Conservation (phyloP, 2,888 invertebrate genomes). For the Leistus spinibarbis region DNA sequence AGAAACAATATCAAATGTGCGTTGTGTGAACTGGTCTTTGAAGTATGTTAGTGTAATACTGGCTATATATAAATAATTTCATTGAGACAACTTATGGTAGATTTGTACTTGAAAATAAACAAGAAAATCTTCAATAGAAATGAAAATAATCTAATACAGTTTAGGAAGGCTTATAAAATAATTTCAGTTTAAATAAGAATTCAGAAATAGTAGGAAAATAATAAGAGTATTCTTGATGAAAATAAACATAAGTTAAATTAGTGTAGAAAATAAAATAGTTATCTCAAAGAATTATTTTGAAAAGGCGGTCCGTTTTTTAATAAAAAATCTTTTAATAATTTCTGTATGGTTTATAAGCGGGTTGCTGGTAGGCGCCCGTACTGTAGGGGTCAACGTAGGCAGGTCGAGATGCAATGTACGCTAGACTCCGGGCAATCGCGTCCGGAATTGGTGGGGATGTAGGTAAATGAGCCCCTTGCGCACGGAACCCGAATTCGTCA, state of each 20-base stretch:
- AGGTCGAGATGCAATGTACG: constrained; percentile 44
- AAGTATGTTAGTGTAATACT: constrained; percentile 25
- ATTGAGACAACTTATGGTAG: not conserved
- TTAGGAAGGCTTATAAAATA: not conserved
- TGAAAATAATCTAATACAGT: not conserved
- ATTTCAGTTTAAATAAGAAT: not conserved
- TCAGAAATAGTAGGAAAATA: not conserved
- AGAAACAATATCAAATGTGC: not conserved
- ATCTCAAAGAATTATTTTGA: not conserved
- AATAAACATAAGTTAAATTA: not conserved
- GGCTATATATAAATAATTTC: constrained; percentile 10
- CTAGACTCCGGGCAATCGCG: constrained; percentile 67
- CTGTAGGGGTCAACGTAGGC: constrained; percentile 27
- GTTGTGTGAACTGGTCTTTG: constrained; percentile 11
- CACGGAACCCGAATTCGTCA: constrained; percentile 80
- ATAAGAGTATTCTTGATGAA: not conserved
- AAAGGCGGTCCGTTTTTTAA: not conserved
- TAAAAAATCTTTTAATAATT: not conserved
- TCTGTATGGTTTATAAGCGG: constrained; percentile 25
- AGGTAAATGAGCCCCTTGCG: constrained; percentile 77
- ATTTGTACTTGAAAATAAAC: not conserved
- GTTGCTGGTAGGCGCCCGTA: constrained; percentile 24
- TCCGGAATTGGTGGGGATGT: constrained; percentile 77
- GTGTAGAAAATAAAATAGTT: not conserved
- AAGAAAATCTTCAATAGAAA: not conserved